A percentile compares a stretch with the other conserved stretches of the same genome.
These are phyloP conservation scores for Frankliniella intonsa DNA, from an alignment of 2,888 invertebrate genomes.

Conservation along the genomic window DNA sequence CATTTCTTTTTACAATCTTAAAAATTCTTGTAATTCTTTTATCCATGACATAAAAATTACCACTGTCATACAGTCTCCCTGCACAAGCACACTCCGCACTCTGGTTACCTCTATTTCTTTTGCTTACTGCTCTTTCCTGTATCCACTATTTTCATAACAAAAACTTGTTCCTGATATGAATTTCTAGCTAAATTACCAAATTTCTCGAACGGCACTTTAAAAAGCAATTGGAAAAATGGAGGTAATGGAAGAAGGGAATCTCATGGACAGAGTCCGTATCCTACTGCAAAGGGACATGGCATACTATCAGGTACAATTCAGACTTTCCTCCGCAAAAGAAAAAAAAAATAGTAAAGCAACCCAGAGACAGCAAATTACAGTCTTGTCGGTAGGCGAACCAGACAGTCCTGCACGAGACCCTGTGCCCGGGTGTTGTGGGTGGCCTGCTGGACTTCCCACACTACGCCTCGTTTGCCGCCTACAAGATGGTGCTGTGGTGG, in stretches of 20 bases:
- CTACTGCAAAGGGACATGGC: conserved; percentile 75
- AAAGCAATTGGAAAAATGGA: conserved; percentile 55
- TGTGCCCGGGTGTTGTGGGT: conserved; percentile 75
- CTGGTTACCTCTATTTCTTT: too few relatives aligned
- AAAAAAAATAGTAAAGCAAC: neutral
- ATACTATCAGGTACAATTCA: conserved; percentile 64
- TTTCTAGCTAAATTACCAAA: too few relatives aligned
- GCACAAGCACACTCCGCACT: too few relatives aligned
- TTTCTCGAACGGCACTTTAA: too few relatives aligned
- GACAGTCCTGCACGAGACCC: conserved; percentile 69
- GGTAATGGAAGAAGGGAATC: conserved; percentile 85
- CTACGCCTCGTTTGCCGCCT: conserved; percentile 76
- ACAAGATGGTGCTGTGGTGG: conserved; percentile 81
- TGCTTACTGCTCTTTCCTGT: too few relatives aligned
- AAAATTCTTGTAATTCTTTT: neutral
- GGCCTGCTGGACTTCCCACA: conserved; percentile 77
- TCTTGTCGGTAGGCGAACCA: conserved; percentile 47
- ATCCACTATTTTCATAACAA: too few relatives aligned
- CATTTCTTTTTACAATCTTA: neutral
- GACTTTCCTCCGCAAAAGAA: conserved; percentile 10
- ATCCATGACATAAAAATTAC: too few relatives aligned
- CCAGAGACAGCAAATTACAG: too few relatives aligned
- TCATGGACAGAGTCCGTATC: conserved; percentile 80
- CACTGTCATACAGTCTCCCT: too few relatives aligned
- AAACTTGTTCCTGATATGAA: too few relatives aligned